These are phyloP conservation scores for Amphiprion clarkii DNA, from an alignment of 2,797 vertebrate genomes.

Conservation along the genomic window DNA sequence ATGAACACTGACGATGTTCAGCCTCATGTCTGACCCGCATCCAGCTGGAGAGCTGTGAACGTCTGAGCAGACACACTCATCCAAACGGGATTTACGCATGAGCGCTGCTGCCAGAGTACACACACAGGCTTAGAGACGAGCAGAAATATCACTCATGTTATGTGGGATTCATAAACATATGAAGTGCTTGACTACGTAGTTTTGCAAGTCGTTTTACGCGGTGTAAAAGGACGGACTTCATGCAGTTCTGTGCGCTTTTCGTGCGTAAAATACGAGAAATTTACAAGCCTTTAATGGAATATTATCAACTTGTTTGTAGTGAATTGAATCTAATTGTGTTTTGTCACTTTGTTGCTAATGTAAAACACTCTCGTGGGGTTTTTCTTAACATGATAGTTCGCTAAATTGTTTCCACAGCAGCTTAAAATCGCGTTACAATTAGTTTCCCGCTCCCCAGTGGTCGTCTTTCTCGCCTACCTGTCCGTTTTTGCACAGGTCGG, in stretches of 20 bases:
- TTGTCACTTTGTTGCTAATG: background rate
- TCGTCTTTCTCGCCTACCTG: conserved; percentile 82
- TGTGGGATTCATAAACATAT: background rate
- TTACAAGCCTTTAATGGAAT: too few species aligned
- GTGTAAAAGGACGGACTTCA: background rate
- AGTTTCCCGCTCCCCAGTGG: too few species aligned
- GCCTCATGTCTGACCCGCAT: conserved; percentile 4
- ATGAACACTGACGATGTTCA: background rate
- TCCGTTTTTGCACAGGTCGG: conserved; percentile 97
- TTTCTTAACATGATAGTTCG: too few species aligned
- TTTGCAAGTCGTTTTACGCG: background rate
- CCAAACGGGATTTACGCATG: conserved; percentile 47
- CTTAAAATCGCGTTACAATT: background rate
- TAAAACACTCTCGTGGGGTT: background rate
- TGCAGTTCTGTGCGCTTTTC: background rate
- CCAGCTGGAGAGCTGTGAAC: conserved; percentile 4
- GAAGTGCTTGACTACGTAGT: background rate
- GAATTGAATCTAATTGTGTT: background rate
- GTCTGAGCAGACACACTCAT: conserved; percentile 13
- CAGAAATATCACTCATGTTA: background rate
- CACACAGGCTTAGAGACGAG: background rate
- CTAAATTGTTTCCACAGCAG: background rate
- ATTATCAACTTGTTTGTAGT: background rate
- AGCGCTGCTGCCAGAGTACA: background rate
- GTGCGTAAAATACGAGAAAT: conserved; percentile 46